Conservation (phyloP, 2,888 invertebrate species). For the Xestobium rufovillosum region DNA sequence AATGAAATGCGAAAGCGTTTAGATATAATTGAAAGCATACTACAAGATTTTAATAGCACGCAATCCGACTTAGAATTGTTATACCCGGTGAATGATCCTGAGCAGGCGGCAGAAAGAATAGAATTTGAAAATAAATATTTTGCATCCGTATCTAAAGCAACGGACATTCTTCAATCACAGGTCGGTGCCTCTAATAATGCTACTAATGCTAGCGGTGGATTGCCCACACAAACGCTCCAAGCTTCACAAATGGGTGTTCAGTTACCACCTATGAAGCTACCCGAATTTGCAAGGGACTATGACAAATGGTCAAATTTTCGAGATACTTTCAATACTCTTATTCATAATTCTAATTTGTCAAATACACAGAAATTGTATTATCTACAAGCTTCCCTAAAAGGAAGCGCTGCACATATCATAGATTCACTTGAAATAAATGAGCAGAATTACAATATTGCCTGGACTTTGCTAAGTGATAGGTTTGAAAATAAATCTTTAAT, state of each 20-base stretch:
- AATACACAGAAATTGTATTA: conserved; percentile 17
- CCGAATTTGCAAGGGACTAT: conserved; percentile 11
- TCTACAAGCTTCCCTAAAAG: conserved; percentile 12
- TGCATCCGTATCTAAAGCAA: no score
- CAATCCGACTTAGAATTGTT: no score
- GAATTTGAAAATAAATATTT: no score
- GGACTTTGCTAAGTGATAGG: conserved; percentile 20
- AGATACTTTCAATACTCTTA: conserved; percentile 13
- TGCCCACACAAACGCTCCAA: no score
- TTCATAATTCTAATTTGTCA: conserved; percentile 4
- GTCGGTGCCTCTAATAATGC: no score
- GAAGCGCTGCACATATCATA: conserved; percentile 18
- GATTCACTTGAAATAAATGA: conserved; percentile 17
- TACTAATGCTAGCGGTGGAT: no score
- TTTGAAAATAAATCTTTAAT: conserved; percentile 22
- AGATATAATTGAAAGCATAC: no score
- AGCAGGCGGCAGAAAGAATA: no score
- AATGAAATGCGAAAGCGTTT: no score
- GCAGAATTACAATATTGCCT: conserved; percentile 21
- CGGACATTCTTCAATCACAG: no score
- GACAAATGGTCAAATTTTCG: conserved; percentile 12
- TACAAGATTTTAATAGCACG: no score
- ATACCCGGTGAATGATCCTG: no score
- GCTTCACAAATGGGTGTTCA: not conserved
- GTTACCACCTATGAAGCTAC: conserved; percentile 16